Percentiles rank a stretch among this genome's conserved stretches.
These are phyloP conservation scores for Hemicrepidius hirtus DNA, from an alignment of 2,888 invertebrate genomes.

Conservation along the genomic window DNA sequence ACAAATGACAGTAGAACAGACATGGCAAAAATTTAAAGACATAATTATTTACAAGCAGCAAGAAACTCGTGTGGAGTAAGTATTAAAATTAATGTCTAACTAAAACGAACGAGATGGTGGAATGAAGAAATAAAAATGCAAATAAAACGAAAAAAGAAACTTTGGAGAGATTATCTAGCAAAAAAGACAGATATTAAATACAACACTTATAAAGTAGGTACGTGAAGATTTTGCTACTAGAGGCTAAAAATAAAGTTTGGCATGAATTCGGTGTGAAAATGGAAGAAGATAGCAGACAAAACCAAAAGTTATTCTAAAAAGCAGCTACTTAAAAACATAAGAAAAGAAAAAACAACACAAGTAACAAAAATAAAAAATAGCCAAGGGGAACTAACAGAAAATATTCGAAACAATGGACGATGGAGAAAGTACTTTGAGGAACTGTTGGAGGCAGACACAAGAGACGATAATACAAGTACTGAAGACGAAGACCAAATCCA, in stretches of 20 bases:
- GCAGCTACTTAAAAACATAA: slow-evolving; percentile 7
- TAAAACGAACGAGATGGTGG: slow-evolving; percentile 18
- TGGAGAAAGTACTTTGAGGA: slow-evolving; percentile 28
- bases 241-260: neutral
- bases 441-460: slow-evolving; percentile 23
- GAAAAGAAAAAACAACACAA: slow-evolving; percentile 11
- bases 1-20: slow-evolving; percentile 14
- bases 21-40: slow-evolving; percentile 15
- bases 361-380: slow-evolving; percentile 18
- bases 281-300: slow-evolving; percentile 17
- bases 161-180: slow-evolving; percentile 8
- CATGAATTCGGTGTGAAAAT: slow-evolving; percentile 7
- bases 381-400: neutral
- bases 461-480: slow-evolving; percentile 8
- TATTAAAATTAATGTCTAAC: slow-evolving; percentile 1
- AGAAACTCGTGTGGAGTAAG: slow-evolving; percentile 6
- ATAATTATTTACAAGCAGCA: neutral
- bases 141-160: neutral
- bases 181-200: slow-evolving; percentile 23
- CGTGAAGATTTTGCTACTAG: neutral
- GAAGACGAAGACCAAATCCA: slow-evolving; percentile 17
- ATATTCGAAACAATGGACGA: slow-evolving; percentile 6
- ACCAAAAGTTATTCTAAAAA: slow-evolving; percentile 22
- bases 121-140: slow-evolving; percentile 31
- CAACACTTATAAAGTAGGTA: neutral